phyloP scores from a whole-genome alignment of 2,888 invertebrate species.

The Hirtodrosophila alboralis region DNA sequence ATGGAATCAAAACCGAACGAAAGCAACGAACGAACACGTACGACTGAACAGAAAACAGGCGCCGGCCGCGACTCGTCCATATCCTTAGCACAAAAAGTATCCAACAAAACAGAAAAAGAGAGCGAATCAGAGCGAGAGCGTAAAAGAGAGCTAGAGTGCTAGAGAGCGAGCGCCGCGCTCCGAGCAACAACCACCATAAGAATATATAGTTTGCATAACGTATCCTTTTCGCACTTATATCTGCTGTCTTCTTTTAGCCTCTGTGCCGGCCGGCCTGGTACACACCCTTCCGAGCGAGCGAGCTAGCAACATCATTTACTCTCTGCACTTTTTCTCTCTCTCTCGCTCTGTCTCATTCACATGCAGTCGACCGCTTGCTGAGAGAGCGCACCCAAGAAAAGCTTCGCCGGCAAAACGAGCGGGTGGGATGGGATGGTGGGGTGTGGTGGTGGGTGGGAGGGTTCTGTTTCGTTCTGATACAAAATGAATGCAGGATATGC shows the following conservation, averaged over 20 bases:
- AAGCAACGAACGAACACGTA: constrained; percentile 84
- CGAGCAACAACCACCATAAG: constrained; percentile 42
- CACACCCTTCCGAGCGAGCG: constrained; percentile 66
- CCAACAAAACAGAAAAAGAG: no score
- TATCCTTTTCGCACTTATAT: constrained; percentile 20
- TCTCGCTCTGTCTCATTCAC: neutral
- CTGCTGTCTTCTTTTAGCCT: constrained; percentile 37
- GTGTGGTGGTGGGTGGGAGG: constrained; percentile 6
- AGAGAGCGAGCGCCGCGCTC: no score
- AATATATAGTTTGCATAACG: constrained; percentile 1
- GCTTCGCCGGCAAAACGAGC: constrained; percentile 6
- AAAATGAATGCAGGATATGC: constrained; percentile 37
- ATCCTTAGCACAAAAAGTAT: constrained; percentile 37
- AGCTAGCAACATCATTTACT: constrained; percentile 28
- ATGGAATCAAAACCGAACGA: constrained; percentile 83
- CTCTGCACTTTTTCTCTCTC: constrained; percentile 3
- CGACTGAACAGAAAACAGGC: constrained; percentile 70
- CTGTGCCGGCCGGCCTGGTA: constrained; percentile 43
- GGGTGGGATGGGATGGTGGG: constrained; percentile 18
- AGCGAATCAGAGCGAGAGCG: no score
- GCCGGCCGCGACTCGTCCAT: constrained; percentile 37
- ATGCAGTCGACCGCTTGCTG: neutral
- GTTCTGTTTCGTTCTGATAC: constrained; percentile 15
- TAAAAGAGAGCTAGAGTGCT: constrained; percentile 20
- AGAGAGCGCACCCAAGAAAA: constrained; percentile 11